Conservation (phyloP, 2,113 vertebrate species). For the Aramus guarauna region DNA sequence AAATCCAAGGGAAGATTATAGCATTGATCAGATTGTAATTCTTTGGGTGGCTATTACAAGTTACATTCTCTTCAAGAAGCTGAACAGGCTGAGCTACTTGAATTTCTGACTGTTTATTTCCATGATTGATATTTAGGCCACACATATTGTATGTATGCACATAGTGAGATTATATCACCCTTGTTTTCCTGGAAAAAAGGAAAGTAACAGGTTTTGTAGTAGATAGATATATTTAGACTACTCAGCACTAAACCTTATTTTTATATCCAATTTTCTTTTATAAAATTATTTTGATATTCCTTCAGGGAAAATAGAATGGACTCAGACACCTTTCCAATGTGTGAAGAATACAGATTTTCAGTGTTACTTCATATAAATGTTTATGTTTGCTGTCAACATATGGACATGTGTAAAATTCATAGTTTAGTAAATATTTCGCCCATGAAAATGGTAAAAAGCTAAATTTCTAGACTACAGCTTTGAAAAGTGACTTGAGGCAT, state of each 20-base stretch:
- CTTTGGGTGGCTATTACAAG: not conserved
- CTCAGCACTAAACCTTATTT: not conserved
- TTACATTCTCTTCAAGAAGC: not conserved
- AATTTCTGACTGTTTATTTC: not conserved
- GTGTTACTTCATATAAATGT: not conserved
- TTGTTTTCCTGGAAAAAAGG: not conserved
- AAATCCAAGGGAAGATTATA: not conserved
- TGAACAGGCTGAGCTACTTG: not conserved
- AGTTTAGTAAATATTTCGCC: not conserved
- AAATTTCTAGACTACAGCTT: not conserved
- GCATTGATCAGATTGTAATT: not conserved
- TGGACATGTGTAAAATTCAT: not conserved
- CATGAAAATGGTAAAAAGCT: not conserved
- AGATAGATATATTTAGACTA: not conserved
- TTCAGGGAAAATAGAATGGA: not conserved
- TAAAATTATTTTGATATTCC: not conserved
- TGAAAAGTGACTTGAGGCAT: not conserved
- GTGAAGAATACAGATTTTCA: slow-evolving; percentile 20
- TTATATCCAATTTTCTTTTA: not conserved
- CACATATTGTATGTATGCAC: rapidly evolving
- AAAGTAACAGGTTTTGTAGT: not conserved
- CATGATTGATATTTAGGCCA: not conserved
- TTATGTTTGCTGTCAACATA: slow-evolving; percentile 37
- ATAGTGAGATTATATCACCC: not conserved
- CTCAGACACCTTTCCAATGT: not conserved